Percentiles rank a stretch among this genome's conserved stretches.
Conservation (phyloP, 2,797 vertebrate species). For the Hylomyscus alleni region DNA sequence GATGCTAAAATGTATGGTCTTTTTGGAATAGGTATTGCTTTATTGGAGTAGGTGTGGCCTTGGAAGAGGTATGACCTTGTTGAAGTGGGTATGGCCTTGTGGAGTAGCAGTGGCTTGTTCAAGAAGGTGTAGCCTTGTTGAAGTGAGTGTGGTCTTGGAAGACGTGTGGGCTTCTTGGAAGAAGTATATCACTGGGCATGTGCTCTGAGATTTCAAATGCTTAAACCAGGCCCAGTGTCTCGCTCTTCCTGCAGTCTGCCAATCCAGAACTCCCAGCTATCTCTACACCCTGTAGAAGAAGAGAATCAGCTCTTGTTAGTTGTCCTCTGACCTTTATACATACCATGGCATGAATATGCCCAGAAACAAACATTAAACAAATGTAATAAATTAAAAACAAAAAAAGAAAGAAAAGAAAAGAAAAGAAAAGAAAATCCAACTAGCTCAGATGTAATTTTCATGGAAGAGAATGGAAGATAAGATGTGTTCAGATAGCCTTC, state of each 20-base stretch:
- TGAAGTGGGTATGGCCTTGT: background rate
- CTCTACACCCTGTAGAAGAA: background rate
- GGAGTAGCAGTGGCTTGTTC: background rate
- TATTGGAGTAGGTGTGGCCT: background rate
- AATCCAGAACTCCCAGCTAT: background rate
- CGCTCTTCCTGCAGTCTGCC: background rate
- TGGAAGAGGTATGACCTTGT: background rate
- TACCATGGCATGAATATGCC: no score
- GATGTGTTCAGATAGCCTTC: background rate
- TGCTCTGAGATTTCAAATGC: background rate
- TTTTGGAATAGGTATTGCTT: background rate
- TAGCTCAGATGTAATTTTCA: background rate
- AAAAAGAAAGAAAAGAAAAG: background rate
- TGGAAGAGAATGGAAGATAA: background rate
- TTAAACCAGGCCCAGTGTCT: background rate
- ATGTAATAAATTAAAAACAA: background rate
- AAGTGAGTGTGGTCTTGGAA: background rate
- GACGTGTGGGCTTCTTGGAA: background rate
- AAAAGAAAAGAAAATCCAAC: background rate
- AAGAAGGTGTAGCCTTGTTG: background rate
- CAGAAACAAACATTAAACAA: background rate
- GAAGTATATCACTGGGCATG: background rate
- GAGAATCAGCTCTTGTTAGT: background rate
- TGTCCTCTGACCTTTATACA: background rate
- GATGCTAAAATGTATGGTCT: background rate